Evolutionary conservation across 2,113 vertebrate genomes (phyloP), one percentile per base, ranked within the genome.

Genomic region (Mandrillus leucophaeus): DNA sequence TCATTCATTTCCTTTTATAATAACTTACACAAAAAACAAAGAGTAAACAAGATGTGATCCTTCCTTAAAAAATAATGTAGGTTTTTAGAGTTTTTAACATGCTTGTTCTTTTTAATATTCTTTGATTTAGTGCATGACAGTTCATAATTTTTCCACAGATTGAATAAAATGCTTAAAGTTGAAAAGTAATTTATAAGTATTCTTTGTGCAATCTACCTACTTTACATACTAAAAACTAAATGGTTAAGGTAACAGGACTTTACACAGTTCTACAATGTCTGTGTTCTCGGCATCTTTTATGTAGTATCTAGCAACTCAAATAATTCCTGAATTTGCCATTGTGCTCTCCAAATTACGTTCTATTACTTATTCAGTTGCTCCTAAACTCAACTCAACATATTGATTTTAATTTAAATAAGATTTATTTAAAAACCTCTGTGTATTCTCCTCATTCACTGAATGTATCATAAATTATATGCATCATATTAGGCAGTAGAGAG

Each of bases 341-440:
- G 4, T 78, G 12, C 5, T 61, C 12, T 86, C 3, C 17, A 97
- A 95, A 91, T 89, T 95, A 73, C 11, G 64, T 85, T 81, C 72
- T 88, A 38, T 18, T 97, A n/a, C 35, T 73, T 94, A 66, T 50
- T 83, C n/a, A 80, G 16, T 80, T 68, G 50, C 18, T 93, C 2
- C 27, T 72, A 78, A 86, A 89, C 18, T 82, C 88, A 83, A 89
- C 18, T 82, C 88, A 32, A 88, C 88, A 92, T 87, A 93, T 96
- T 32, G n/a, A 30, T 89, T 91, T 96, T 93, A 96, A 98, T 92
- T 96, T 93, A 86, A 97, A 79, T 89, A 45, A 2, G 13, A 78
- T 88, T 94, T 88, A 90, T 38, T 88, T n/a, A 64, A 93, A 97
- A 85, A 50, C 14, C 14, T 85, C 23, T 79, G 14, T 25, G 6